These are phyloP conservation scores for Python bivittatus DNA, from an alignment of 2,113 vertebrate species.

Conservation along the genomic window DNA sequence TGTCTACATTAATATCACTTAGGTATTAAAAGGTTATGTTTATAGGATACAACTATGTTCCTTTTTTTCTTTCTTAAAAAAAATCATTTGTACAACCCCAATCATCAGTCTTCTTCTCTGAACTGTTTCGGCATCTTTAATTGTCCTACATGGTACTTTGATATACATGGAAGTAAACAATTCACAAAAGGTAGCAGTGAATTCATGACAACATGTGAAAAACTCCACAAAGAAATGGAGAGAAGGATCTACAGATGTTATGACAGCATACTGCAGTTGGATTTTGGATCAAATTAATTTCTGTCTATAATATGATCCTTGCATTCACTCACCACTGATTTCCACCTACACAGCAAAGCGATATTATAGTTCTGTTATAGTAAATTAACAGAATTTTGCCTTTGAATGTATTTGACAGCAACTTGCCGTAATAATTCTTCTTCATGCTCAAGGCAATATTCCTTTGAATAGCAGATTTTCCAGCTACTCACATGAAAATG, in stretches of 20 bases:
- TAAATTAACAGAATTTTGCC: not conserved
- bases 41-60: not conserved
- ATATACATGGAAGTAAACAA: not conserved
- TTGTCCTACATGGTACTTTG: not conserved
- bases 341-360: not conserved
- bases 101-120: conserved; percentile 1
- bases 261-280: not conserved
- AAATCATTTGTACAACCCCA: not conserved
- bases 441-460: not conserved
- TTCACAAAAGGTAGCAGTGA: not conserved
- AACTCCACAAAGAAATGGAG: not conserved
- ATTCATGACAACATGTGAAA: not conserved
- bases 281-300: conserved; percentile 8
- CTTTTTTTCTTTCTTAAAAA: not conserved
- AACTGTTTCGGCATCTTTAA: conserved; percentile 7
- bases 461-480: not conserved
- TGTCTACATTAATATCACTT: not conserved
- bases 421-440: not conserved
- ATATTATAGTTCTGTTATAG: no score
- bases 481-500: not conserved
- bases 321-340: not conserved
- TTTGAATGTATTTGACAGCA: not conserved
- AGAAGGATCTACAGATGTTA: not conserved
- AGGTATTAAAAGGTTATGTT: not conserved
- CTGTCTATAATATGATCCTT: not conserved